A percentile compares a stretch with the other conserved stretches of the same genome.
Evolutionary conservation across 1,140 invertebrate species (phyloP).

Genomic region (Linepithema humile): DNA sequence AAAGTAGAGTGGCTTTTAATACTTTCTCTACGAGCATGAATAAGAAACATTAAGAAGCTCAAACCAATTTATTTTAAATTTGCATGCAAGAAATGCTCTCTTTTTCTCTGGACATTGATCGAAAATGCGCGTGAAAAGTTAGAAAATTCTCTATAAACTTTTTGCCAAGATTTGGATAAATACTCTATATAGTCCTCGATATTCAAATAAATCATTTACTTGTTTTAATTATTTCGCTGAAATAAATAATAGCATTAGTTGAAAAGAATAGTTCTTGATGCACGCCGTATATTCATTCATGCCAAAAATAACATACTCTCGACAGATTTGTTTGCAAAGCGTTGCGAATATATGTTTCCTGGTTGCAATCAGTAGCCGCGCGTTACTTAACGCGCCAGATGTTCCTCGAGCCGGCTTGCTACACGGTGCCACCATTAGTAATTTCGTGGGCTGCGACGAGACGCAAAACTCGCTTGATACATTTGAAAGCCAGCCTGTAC

Average conservation of each 20-base stretch:
- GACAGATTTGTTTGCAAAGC: constrained; percentile 26
- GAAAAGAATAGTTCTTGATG: not conserved
- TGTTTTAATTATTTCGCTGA: not conserved
- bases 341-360: not conserved
- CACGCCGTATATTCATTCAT: not conserved
- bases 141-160: no score
- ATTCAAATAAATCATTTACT: not conserved
- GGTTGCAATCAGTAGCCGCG: not conserved
- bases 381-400: constrained; percentile 38
- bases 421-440: constrained; percentile 4
- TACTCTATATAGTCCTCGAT: no score
- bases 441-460: constrained; percentile 6
- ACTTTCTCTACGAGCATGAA: no score
- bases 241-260: not conserved
- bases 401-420: not conserved
- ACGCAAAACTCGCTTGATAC: constrained; percentile 8
- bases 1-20: no score
- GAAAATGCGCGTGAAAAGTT: no score
- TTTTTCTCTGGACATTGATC: no score
- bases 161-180: no score
- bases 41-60: no score
- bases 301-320: constrained; percentile 26
- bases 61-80: no score
- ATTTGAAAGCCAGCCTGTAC: not conserved
- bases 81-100: no score